Base-by-base conservation (phyloP, 2,113 vertebrate species). In the Datnioides undecimradiatus region DNA sequence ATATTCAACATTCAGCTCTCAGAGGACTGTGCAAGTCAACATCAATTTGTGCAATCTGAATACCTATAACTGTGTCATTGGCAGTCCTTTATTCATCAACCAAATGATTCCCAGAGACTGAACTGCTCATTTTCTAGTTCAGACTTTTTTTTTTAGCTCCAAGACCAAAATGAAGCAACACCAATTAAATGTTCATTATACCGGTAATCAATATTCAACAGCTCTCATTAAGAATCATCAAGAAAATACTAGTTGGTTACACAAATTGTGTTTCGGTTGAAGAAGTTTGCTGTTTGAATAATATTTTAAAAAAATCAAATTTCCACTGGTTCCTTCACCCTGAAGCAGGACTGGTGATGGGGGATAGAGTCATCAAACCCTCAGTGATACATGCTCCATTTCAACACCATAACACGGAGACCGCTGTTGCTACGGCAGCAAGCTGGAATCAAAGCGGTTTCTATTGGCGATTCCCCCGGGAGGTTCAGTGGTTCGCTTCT, bases 371-470 rank as follows among this genome's bases (percentile, higher is more conserved):
- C 77, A 85, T 88, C 82, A 86, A 86, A 81, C 81, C 89, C 88
- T 86, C 82, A 62, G 82, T 40, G 88, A 87, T 69, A 82, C 77
- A 58, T n/a, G 69, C 81, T 86, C 76, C 80, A 74, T 84, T 85
- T 89, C 76, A 82, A 64, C 79, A 68, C 72, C 60, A 60, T 55
- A 77, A 82, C 79, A 86, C 73, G 38, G 72, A 72, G 67, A 65
- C 83, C 55, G 80, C 86, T 76, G 90, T 93, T 94, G 93, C 88
- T 91, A 90, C 88, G 87, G 91, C 88, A 91, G 86, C 88, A 33
- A 65, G 85, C 67, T 88, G 82, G 80, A 92, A 90, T 91, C 89
- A 92, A 91, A 93, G 91, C 29, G 16, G 72, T 87, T 86, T 83
- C 90, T 80, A 75, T 52, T 67, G 76, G 55, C 64, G 29, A 83